Evolutionary conservation across 2,113 vertebrate genomes (phyloP).

Genomic region (Ochotona princeps): DNA sequence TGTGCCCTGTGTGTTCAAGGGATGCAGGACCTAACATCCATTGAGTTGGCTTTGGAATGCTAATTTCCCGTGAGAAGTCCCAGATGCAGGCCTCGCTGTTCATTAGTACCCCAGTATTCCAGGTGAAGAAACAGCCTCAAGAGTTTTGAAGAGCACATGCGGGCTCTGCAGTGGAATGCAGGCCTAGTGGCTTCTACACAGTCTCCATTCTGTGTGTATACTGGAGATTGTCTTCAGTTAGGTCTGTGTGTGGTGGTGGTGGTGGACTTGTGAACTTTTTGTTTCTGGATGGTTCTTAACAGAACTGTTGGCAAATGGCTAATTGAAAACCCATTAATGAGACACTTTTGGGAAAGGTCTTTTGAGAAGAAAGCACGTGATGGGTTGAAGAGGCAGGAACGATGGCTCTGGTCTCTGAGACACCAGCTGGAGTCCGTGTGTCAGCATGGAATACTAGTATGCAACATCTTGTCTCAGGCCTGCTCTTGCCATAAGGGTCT

Average conservation of each 20-base stretch:
- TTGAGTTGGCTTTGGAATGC: not conserved
- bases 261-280: not conserved
- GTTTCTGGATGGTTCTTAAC: not conserved
- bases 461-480: not conserved
- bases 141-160: rapidly evolving
- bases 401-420: not conserved
- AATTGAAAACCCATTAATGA: not conserved
- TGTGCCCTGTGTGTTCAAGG: not conserved
- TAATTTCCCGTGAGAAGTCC: not conserved
- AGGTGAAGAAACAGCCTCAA: not conserved
- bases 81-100: rapidly evolving
- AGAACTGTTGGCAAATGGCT: not conserved
- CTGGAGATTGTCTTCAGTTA: too few relatives aligned
- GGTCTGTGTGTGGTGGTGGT: too few relatives aligned
- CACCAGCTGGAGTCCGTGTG: not conserved
- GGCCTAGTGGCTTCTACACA: not conserved
- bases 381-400: too few relatives aligned
- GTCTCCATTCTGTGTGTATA: rapidly evolving
- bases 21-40: not conserved
- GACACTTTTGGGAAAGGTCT: not conserved
- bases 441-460: not conserved
- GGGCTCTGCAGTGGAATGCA: too few relatives aligned
- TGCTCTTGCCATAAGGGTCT: too few relatives aligned
- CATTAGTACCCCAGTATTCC: not conserved
- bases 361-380: not conserved